These are phyloP conservation scores for Stenolophus ochropezus DNA, from an alignment of 2,888 invertebrate genomes.

Conservation along the genomic window DNA sequence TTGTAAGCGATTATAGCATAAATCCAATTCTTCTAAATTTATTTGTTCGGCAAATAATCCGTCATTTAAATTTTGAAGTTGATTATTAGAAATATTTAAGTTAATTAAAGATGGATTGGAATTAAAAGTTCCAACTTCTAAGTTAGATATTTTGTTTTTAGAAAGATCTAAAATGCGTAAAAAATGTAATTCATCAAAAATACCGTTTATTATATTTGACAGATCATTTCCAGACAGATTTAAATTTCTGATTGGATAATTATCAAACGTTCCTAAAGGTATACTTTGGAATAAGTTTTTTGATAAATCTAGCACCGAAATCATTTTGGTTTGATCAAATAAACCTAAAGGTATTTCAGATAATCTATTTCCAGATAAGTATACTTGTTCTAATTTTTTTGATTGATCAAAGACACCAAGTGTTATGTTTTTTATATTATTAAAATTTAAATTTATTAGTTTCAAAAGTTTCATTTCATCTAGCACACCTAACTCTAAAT, in stretches of 20 bases:
- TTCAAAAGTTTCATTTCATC: conserved; percentile 12
- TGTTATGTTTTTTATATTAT: neutral
- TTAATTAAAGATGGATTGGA: neutral
- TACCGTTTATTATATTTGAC: neutral
- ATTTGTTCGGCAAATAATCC: neutral
- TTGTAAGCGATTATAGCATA: neutral
- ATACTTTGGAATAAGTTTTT: neutral
- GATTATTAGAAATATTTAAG: neutral
- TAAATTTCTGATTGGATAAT: neutral
- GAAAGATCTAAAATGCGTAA: conserved; percentile 2
- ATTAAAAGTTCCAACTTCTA: neutral
- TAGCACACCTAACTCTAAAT: neutral
- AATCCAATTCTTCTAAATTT: conserved; percentile 6
- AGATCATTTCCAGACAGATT: neutral
- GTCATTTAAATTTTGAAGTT: neutral
- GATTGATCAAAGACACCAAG: conserved; percentile 8
- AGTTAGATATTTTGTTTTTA: neutral
- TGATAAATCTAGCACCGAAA: conserved; percentile 2
- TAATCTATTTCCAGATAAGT: neutral
- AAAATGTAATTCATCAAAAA: neutral
- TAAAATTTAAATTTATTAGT: neutral
- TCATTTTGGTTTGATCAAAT: conserved; percentile 3
- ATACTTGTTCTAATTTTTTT: neutral
- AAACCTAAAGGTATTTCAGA: neutral
- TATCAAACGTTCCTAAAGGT: conserved; percentile 12